Evolutionary conservation across 2,888 invertebrate genomes (phyloP).

Genomic region (Scaptomyza cyrtandrae): DNA sequence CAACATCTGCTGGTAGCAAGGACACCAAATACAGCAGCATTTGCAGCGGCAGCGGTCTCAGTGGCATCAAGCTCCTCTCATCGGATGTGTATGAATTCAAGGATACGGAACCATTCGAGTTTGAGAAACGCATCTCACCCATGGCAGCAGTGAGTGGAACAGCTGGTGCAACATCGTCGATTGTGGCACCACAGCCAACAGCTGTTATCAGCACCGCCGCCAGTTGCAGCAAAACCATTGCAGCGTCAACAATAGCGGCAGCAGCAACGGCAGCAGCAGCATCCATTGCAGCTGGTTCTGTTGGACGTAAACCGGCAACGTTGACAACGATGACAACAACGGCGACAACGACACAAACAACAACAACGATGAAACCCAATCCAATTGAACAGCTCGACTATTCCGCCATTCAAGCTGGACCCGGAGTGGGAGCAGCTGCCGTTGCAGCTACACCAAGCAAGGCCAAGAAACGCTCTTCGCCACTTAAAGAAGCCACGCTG

Average conservation of each 20-base stretch:
- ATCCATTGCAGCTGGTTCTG: constrained; percentile 12
- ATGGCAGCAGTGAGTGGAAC: constrained; percentile 50
- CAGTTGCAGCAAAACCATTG: constrained; percentile 1
- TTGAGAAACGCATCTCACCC: constrained; percentile 88
- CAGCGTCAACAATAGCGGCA: not conserved
- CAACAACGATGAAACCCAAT: constrained; percentile 2
- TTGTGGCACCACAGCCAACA: constrained; percentile 27
- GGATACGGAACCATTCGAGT: constrained; percentile 94
- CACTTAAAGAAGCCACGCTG: constrained; percentile 76
- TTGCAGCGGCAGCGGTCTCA: constrained; percentile 17
- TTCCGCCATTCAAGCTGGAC: not conserved
- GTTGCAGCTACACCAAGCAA: constrained; percentile 32
- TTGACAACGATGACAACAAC: constrained; percentile 1
- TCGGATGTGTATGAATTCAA: constrained; percentile 94
- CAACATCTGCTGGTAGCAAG: constrained; percentile 6
- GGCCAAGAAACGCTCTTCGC: constrained; percentile 81
- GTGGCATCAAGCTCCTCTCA: constrained; percentile 54
- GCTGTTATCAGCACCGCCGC: not conserved
- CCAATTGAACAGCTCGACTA: not conserved
- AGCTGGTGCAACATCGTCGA: constrained; percentile 13
- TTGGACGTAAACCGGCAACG: constrained; percentile 47
- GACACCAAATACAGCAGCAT: constrained; percentile 42
- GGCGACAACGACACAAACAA: constrained; percentile 2
- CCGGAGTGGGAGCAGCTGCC: not conserved
- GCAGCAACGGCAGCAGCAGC: not conserved